Conservation (phyloP, 1,140 invertebrate species). For the Anagrus nilaparvatae region DNA sequence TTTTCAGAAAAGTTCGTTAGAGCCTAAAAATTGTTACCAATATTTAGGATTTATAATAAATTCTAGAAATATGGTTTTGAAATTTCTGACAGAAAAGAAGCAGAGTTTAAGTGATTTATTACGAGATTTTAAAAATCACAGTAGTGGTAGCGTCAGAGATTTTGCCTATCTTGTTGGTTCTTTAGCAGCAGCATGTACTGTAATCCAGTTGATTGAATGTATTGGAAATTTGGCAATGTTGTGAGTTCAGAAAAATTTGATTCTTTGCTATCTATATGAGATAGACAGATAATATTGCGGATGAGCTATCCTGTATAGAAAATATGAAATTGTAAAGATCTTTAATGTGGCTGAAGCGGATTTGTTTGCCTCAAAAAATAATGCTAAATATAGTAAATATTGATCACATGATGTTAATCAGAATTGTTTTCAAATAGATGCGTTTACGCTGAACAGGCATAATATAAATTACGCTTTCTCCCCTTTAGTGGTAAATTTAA, state of each 20-base stretch:
- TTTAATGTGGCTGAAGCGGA: slow-evolving; percentile 16
- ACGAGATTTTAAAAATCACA: slow-evolving; percentile 5
- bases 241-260: background rate
- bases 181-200: slow-evolving; percentile 10
- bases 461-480: slow-evolving; percentile 9
- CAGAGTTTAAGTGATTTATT: too few relatives aligned
- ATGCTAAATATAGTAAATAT: slow-evolving; percentile 17
- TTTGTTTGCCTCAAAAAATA: slow-evolving; percentile 16
- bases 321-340: slow-evolving; percentile 16
- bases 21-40: background rate
- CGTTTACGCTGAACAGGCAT: slow-evolving; percentile 7
- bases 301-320: slow-evolving; percentile 16
- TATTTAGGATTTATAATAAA: background rate
- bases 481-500: slow-evolving; percentile 8
- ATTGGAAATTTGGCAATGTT: slow-evolving; percentile 10
- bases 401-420: slow-evolving; percentile 17
- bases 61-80: background rate
- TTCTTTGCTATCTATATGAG: slow-evolving; percentile 22
- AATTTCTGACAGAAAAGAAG: background rate
- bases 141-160: slow-evolving; percentile 5
- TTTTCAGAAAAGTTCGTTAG: background rate
- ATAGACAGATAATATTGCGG: slow-evolving; percentile 24
- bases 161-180: slow-evolving; percentile 6
- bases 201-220: slow-evolving; percentile 9
- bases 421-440: slow-evolving; percentile 5